Evolutionary conservation across 2,888 invertebrate species (phyloP), one percentile per base, ranked within the genome.

Genomic region (Macrophya alboannulata): DNA sequence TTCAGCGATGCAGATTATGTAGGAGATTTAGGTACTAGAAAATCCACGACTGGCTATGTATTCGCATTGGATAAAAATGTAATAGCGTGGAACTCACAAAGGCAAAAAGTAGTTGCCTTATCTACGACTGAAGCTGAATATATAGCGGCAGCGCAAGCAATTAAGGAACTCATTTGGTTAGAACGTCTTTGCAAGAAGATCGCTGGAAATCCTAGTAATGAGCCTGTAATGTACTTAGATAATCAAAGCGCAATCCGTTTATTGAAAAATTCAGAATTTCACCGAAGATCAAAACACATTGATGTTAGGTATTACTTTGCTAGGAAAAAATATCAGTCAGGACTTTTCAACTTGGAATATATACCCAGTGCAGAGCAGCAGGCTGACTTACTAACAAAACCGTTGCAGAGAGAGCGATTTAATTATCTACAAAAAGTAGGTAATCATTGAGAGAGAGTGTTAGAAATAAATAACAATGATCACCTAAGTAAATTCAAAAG

Each of bases 271-370:
- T 48, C 76, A 6, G 45, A 76, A 21, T 76, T 76, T 43, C 76
- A 76, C 15, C 10, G 31, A 76, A 45, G 76, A 43, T 76, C 76
- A 0, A 76, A 76, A 6, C 51, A 48, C 25, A 76, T 76, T 76
- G 76, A 76, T n/a, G 76, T 76, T 25, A 76, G n/a, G 21, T 76
- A 76, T 15, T 25, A 76, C 8, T 76, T 76, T 76, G 45, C 76
- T 12, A 76, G 76, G 25, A 25, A 76, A 45, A 62, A 62, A 62
- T 62, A 62, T 62, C 62, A 62, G 10, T 62, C 62, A 62, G 62
- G 62, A 62, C 31, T 62, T 25, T 62, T 62, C 10, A 25, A 4
- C 10, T 25, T 62, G 25, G 31, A 62, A 12, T 62, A 62, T 31
- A 62, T 62, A 25, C 62, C 62, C 6, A 62, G 62, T 4, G 62